phyloP scores from a whole-genome alignment of 2,113 vertebrate genomes.

The Dolichotis patagonum region DNA sequence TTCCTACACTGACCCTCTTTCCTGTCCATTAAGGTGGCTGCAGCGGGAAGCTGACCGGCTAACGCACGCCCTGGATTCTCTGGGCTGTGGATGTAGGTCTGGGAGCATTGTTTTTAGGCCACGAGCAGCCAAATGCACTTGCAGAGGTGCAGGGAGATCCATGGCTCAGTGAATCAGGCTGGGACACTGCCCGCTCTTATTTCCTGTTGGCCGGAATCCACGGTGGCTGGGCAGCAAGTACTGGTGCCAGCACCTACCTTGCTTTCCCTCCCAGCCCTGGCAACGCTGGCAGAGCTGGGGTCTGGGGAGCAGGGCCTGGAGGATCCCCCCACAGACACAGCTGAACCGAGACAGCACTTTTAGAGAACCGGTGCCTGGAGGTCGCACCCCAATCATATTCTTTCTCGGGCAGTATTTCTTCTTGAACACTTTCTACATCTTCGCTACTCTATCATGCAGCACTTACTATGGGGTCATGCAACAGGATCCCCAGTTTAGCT shows the following conservation, averaged over 20 bases:
- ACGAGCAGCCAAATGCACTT: constrained; percentile 41
- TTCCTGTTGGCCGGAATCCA: constrained; percentile 72
- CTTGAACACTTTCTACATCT: too few species aligned
- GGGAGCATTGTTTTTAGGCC: constrained; percentile 63
- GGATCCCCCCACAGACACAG: not conserved
- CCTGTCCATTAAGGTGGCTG: fast-evolving
- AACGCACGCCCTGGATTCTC: not conserved
- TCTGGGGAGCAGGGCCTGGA: not conserved
- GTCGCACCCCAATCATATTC: fast-evolving
- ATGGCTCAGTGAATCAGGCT: constrained; percentile 65
- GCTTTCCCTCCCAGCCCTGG: not conserved
- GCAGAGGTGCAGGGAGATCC: constrained; percentile 68
- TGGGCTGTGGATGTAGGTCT: constrained; percentile 53
- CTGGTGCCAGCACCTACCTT: not conserved
- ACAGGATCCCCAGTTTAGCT: not conserved
- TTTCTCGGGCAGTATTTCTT: fast-evolving
- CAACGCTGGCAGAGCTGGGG: not conserved
- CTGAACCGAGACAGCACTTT: fast-evolving
- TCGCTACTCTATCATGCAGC: fast-evolving
- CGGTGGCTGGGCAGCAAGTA: not conserved
- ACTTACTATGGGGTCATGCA: fast-evolving
- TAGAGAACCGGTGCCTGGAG: not conserved
- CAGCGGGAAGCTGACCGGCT: not conserved
- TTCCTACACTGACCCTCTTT: not conserved
- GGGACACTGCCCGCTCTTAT: constrained; percentile 77